Evolutionary conservation across 2,113 vertebrate species (phyloP).

Genomic region (Eptesicus fuscus): DNA sequence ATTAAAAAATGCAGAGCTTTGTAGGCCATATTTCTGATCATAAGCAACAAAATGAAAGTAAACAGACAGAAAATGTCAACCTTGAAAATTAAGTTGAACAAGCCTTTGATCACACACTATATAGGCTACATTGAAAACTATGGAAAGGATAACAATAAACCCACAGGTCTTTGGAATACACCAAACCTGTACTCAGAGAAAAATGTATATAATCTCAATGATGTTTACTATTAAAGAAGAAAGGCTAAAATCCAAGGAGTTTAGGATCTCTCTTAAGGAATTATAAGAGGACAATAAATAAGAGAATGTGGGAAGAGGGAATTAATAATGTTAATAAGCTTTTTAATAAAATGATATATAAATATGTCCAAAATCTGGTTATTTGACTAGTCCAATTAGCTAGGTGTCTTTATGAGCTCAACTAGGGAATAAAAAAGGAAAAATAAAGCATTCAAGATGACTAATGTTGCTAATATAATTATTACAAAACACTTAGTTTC

Average conservation of each 20-base stretch:
- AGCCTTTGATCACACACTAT: background rate
- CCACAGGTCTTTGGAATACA: background rate
- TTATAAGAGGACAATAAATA: background rate
- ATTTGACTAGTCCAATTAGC: background rate
- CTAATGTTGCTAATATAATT: background rate
- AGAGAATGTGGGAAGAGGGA: background rate
- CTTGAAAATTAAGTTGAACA: background rate
- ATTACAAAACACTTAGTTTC: background rate
- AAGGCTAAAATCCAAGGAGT: background rate
- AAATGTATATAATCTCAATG: background rate
- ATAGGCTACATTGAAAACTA: background rate
- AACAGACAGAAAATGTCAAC: background rate
- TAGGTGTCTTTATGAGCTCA: background rate
- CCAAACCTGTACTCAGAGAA: background rate
- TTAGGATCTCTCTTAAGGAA: background rate
- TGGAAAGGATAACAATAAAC: background rate
- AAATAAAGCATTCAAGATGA: background rate
- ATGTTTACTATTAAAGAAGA: constrained; percentile 1
- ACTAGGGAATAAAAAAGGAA: background rate
- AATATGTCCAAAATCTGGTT: background rate
- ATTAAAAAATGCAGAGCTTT: background rate
- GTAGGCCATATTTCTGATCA: background rate
- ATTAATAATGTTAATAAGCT: background rate
- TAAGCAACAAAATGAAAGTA: background rate
- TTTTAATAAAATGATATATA: background rate